Evolutionary conservation across 1,140 invertebrate species (phyloP), one percentile per base, ranked within the genome.

Genomic region (Venustaconcha ellipsiformis): DNA sequence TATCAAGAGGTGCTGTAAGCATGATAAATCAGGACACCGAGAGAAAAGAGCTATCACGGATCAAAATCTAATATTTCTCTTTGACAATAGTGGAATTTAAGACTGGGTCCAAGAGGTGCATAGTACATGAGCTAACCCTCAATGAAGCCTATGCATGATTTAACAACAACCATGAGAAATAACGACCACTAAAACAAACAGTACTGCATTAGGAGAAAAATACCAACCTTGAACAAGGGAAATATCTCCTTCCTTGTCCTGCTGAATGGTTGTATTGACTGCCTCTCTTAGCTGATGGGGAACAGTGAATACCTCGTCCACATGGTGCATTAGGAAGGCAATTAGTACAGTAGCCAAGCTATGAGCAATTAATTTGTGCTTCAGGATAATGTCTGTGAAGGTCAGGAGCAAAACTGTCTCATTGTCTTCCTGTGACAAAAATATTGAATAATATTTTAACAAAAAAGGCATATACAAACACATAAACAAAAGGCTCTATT

Each of bases 301-400:
- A 23, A 84, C 57, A 57, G 72, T 79, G 68, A 89, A 89, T 17
- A 90, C 65, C 14, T 75, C 68, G 57, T 79, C 70, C 67, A 79
- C 76, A 70, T 89, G 80, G 57, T 86, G 83, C 64, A 90, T 66
- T 64, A 90, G 76, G 78, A 89, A 88, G 57, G 80, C 75, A 20
- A 88, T 81, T 18, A 90, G 67, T 60, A 84, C 71, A 18, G 80
- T 75, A 14, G 83, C 78, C 26, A 86, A 78, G 70, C 80, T 77
- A 14, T 73, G 73, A 20, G 85, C 76, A 65, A 86, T 59, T 26
- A 86, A 67, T 64, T 83, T 83, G 78, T 87, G 82, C 23, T 82
- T 80, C 59, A 88, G 73, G 18, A 88, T 80, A 23, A 58, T 66
- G 57, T 82, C 78, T 20, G 83, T 80, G 20, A 87, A 80, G 12